These are phyloP conservation scores for Sinodicranocentrus sp. DNA, from an alignment of 2,888 invertebrate species.

Conservation along the genomic window DNA sequence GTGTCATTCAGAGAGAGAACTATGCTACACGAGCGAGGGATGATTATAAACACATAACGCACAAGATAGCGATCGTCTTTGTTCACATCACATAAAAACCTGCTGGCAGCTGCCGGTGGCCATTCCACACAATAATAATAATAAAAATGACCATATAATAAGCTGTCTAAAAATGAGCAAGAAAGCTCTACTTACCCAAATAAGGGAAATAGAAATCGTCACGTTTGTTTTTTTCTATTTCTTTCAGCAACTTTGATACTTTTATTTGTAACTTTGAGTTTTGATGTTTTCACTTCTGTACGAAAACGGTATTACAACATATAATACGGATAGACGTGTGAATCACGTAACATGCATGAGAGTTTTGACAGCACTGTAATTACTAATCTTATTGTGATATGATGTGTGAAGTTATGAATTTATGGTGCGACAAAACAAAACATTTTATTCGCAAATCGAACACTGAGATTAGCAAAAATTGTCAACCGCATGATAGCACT, in stretches of 20 bases:
- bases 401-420: no score
- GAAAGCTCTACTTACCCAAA: slow-evolving; percentile 39
- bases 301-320: no score
- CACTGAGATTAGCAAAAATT: no score
- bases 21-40: background rate
- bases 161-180: slow-evolving; percentile 19
- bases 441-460: no score
- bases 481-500: no score
- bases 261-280: background rate
- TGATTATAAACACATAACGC: slow-evolving; percentile 12
- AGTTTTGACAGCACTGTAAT: no score
- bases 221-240: slow-evolving; percentile 20
- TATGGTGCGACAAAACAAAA: no score
- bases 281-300: slow-evolving; percentile 13
- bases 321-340: background rate
- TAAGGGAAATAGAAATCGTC: slow-evolving; percentile 44
- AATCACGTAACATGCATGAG: no score
- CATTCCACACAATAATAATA: background rate
- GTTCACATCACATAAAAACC: background rate
- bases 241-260: background rate
- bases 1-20: background rate
- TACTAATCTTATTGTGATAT: no score
- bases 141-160: slow-evolving; percentile 19
- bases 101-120: slow-evolving; percentile 24
- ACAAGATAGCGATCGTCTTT: background rate